phyloP scores from a whole-genome alignment of 2,797 vertebrate species.

The Labeo calbasu region DNA sequence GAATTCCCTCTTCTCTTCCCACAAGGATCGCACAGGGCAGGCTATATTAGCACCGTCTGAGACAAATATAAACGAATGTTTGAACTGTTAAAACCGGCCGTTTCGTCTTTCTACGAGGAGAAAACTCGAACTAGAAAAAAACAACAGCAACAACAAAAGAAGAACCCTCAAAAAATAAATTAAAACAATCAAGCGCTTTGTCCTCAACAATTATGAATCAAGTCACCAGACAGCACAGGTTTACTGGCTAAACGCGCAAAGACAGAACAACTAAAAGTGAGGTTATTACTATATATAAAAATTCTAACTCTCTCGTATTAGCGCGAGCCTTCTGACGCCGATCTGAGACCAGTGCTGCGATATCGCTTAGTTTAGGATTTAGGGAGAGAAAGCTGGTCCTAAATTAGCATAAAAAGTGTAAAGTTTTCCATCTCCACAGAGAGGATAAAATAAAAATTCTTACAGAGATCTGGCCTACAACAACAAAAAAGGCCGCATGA shows the following conservation, averaged over 20 bases:
- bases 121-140: constrained; percentile 54
- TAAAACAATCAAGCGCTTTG: constrained; percentile 58
- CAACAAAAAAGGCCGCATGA: not conserved
- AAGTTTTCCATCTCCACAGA: constrained; percentile 19
- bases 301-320: constrained; percentile 6
- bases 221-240: constrained; percentile 54
- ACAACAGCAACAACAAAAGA: constrained; percentile 30
- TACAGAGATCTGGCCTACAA: not conserved
- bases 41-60: constrained; percentile 56
- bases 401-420: constrained; percentile 18
- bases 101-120: constrained; percentile 35
- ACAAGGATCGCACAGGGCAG: constrained; percentile 42
- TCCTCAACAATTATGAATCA: constrained; percentile 45
- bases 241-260: constrained; percentile 54
- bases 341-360: constrained; percentile 39
- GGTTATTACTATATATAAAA: constrained; percentile 49
- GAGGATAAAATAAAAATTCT: not conserved
- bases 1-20: constrained; percentile 45
- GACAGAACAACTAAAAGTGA: constrained; percentile 48
- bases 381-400: constrained; percentile 26
- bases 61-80: constrained; percentile 47
- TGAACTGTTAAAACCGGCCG: constrained; percentile 31
- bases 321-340: constrained; percentile 13
- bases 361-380: constrained; percentile 18
- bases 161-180: constrained; percentile 42